A percentile compares a stretch with the other conserved stretches of the same genome.
Conservation (phyloP, 2,113 vertebrate genomes). For the Rynchops niger region DNA sequence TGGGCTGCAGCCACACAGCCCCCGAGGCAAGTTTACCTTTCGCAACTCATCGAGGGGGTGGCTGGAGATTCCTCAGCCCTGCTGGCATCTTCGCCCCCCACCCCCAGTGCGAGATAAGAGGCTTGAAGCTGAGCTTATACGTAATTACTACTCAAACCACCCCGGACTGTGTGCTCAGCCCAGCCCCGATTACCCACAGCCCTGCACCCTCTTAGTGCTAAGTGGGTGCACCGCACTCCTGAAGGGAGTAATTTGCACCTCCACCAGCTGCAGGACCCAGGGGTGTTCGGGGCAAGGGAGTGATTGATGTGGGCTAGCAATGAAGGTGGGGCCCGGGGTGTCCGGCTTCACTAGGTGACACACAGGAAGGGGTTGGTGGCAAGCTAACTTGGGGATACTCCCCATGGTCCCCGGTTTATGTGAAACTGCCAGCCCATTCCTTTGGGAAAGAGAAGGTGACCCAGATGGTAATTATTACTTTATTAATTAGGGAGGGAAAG, state of each 20-base stretch:
- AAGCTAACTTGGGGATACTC: background rate
- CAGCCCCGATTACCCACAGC: background rate
- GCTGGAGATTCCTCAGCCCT: constrained; percentile 16
- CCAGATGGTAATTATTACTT: background rate
- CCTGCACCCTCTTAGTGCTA: background rate
- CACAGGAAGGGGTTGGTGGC: background rate
- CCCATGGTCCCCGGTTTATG: background rate
- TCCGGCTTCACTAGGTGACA: background rate
- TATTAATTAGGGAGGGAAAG: background rate
- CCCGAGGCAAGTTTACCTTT: constrained; percentile 37
- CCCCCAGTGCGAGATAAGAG: constrained; percentile 8
- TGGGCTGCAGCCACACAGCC: background rate
- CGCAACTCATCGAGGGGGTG: background rate
- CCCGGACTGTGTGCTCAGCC: background rate
- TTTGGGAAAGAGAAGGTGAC: background rate
- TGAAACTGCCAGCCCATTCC: background rate
- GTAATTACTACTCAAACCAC: background rate
- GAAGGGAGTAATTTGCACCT: background rate
- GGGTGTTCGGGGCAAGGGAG: background rate
- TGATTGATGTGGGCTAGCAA: background rate
- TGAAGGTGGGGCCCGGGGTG: background rate
- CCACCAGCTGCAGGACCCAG: background rate
- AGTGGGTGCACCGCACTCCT: background rate
- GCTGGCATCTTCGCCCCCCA: background rate
- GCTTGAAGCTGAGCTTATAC: background rate